Base-by-base conservation (phyloP, 2,113 vertebrate genomes). In the Peromyscus leucopus region DNA sequence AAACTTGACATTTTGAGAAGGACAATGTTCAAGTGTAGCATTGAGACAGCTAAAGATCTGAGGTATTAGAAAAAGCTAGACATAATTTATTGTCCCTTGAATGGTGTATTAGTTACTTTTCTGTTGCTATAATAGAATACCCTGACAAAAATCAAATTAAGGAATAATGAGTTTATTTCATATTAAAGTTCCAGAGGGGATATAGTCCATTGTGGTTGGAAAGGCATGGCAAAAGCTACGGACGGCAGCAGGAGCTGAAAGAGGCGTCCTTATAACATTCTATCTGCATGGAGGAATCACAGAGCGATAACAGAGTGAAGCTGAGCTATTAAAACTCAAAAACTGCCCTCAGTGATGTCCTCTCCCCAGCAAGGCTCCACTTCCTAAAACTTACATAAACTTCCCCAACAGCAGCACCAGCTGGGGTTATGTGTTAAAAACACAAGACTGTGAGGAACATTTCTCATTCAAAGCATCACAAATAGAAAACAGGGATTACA, bases 11-110 rank as follows among this genome's bases (percentile, higher is more conserved):
- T 83, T 87, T 57, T 87, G 57, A 55, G 36, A 91, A 63, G 16
- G 19, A 85, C 72, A 36, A 5, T 42, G 17, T 67, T 71, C 7
- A 61, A 26, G 3, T 5, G 12, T 78, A 31, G 21, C 33, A 65
- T 51, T 24, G 7, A 87, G 2, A 61, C 69, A 88, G 12, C 1
- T 0, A 0, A 80, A 5, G 1, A 3, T 46, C 4, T 17, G 3
- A 51, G 26, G 22, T 55, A 1, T 21, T 59, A 24, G 8, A 57
- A 57, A 10, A 93, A 87, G 24, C 10, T 5, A 67, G 76, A 17
- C 13, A 83, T 7, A 51, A 5, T 59, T 69, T 42, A 71, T 26
- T 55, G 12, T 8, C n/a, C 11, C 28, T 26, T 46, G 9, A 69
- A 57, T 42, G 6, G 2, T 39, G 26, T 19, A 39, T 61, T 83